Percentiles rank a stretch among this genome's conserved stretches.
phyloP scores from a whole-genome alignment of 2,113 vertebrate genomes.

The Rhipidura dahli region DNA sequence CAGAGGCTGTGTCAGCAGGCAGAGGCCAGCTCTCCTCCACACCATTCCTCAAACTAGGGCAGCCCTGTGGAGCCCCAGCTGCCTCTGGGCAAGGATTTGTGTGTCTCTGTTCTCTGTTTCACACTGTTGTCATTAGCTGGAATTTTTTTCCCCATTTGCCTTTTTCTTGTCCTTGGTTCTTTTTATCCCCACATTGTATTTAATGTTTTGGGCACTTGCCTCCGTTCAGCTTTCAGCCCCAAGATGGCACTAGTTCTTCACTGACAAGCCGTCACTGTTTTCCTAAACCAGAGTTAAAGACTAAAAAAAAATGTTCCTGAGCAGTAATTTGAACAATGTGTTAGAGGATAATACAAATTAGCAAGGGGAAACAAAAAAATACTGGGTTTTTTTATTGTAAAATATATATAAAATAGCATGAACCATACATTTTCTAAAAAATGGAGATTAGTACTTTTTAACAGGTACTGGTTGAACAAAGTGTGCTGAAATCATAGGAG shows the following conservation, averaged over 20 bases:
- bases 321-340: background rate
- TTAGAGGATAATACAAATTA: background rate
- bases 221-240: background rate
- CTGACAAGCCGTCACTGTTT: background rate
- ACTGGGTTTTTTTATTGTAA: background rate
- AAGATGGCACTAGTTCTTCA: constrained; percentile 48
- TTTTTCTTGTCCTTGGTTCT: background rate
- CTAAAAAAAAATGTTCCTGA: accelerated
- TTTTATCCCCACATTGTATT: accelerated
- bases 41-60: background rate
- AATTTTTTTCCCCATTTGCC: accelerated
- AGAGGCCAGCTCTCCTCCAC: background rate
- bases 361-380: background rate
- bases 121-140: background rate
- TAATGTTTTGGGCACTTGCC: background rate
- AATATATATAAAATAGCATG: background rate
- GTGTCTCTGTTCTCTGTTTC: background rate
- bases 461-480: background rate
- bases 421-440: accelerated
- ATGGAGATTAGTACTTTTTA: background rate
- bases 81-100: background rate
- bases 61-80: background rate
- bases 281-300: background rate
- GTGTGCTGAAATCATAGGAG: background rate
- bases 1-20: background rate